Conservation (phyloP, 2,888 invertebrate species). For the Automeris io region DNA sequence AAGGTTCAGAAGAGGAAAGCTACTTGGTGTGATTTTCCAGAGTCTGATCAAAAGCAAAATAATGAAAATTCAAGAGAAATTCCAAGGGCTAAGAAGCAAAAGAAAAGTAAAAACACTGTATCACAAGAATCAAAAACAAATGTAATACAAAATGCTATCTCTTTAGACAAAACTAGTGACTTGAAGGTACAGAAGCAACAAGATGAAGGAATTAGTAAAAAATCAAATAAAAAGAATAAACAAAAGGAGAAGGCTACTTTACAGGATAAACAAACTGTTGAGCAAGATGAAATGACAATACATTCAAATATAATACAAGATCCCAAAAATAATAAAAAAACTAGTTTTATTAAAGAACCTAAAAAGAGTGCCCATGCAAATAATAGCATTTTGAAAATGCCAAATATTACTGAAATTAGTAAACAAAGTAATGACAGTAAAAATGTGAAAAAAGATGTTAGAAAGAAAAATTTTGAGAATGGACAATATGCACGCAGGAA, state of each 20-base stretch:
- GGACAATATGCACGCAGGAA: slow-evolving; percentile 61
- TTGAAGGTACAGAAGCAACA: not conserved
- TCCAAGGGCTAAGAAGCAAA: slow-evolving; percentile 22
- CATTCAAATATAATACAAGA: not conserved
- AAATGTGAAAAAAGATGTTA: not conserved
- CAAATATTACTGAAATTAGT: not conserved
- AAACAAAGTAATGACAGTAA: slow-evolving; percentile 2
- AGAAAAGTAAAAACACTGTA: slow-evolving; percentile 25
- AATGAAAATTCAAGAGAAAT: slow-evolving; percentile 11
- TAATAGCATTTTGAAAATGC: not conserved
- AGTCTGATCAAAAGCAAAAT: slow-evolving; percentile 23
- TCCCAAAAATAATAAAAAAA: slow-evolving; percentile 6
- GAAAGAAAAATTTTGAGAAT: slow-evolving; percentile 18
- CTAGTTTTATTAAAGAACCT: not conserved
- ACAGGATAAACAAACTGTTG: slow-evolving; percentile 4
- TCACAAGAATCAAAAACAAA: slow-evolving; percentile 13
- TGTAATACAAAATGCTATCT: slow-evolving; percentile 7
- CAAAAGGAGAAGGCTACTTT: slow-evolving; percentile 1
- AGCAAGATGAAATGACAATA: not conserved
- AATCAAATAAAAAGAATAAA: not conserved
- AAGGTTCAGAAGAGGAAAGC: slow-evolving; percentile 60
- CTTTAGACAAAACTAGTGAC: not conserved
- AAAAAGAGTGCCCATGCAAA: not conserved
- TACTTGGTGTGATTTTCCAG: slow-evolving; percentile 77
- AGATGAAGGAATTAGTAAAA: not conserved